A percentile compares a stretch with the other conserved stretches of the same genome.
Conservation (phyloP, 1,140 invertebrate species). For the Cyclargus thomasi region DNA sequence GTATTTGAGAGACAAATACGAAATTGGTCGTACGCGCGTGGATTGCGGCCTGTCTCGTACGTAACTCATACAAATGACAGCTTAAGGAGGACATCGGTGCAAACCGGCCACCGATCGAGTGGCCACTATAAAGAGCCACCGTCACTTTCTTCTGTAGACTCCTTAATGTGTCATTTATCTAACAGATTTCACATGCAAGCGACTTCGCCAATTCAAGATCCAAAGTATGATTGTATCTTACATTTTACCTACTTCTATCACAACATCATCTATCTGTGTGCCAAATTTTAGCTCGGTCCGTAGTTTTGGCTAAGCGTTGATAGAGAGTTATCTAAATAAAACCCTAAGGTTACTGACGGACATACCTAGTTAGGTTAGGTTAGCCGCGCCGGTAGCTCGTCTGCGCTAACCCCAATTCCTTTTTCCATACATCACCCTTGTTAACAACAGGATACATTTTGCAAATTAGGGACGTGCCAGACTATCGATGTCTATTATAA, state of each 20-base stretch:
- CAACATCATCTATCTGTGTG: no score
- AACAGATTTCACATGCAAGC: no score
- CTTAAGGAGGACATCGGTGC: slow-evolving; percentile 23
- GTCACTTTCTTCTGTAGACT: background rate
- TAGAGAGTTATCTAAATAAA: no score
- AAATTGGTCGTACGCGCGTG: slow-evolving; percentile 40
- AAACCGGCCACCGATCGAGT: background rate
- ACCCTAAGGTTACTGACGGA: no score
- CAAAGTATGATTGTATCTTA: no score
- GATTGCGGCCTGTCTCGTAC: slow-evolving; percentile 43
- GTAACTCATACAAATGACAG: slow-evolving; percentile 55
- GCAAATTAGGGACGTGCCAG: slow-evolving; percentile 46
- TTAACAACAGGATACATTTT: slow-evolving; percentile 53
- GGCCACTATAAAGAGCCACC: background rate
- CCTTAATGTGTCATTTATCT: no score
- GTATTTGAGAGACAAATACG: background rate
- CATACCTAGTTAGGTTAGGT: no score
- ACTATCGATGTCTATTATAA: slow-evolving; percentile 33
- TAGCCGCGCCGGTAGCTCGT: background rate
- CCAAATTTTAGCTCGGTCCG: no score
- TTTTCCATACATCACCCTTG: slow-evolving; percentile 57
- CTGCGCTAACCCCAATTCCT: slow-evolving; percentile 35
- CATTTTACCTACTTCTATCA: no score
- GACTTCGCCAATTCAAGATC: no score
- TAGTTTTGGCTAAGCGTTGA: no score